Evolutionary conservation across 2,888 invertebrate species (phyloP).

Genomic region (Nebria brevicollis): DNA sequence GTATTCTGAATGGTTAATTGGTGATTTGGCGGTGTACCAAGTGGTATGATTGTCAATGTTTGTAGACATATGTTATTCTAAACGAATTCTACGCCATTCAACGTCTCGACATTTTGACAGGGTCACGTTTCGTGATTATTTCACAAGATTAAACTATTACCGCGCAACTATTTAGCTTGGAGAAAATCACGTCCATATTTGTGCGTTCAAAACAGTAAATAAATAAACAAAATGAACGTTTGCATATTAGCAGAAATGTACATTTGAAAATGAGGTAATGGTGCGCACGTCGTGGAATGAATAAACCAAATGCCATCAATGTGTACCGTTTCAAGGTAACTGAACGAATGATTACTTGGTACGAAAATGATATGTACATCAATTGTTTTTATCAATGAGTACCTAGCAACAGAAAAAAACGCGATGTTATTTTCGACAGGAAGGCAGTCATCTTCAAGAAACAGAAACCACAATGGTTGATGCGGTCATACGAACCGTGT

Average conservation of each 20-base stretch:
- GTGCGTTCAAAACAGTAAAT: background rate
- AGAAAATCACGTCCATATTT: background rate
- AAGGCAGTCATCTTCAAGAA: background rate
- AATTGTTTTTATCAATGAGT: background rate
- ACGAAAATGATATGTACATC: background rate
- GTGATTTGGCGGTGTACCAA: conserved; percentile 6
- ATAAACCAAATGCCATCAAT: background rate
- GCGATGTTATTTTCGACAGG: background rate
- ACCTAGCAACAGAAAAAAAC: background rate
- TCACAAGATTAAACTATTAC: conserved; percentile 10
- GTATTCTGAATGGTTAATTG: conserved; percentile 5
- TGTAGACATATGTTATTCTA: conserved; percentile 18
- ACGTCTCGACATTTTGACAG: conserved; percentile 9
- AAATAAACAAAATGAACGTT: no score
- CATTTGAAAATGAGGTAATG: no score
- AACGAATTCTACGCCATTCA: conserved; percentile 16
- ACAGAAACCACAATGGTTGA: background rate
- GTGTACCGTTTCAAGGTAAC: background rate
- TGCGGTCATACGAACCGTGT: background rate
- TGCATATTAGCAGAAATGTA: no score
- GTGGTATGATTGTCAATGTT: background rate
- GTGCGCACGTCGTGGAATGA: background rate
- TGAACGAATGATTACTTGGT: background rate
- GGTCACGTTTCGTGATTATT: conserved; percentile 7
- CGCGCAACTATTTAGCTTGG: background rate